phyloP scores from a whole-genome alignment of 1,140 invertebrate species.

The Parapsyche elsis region DNA sequence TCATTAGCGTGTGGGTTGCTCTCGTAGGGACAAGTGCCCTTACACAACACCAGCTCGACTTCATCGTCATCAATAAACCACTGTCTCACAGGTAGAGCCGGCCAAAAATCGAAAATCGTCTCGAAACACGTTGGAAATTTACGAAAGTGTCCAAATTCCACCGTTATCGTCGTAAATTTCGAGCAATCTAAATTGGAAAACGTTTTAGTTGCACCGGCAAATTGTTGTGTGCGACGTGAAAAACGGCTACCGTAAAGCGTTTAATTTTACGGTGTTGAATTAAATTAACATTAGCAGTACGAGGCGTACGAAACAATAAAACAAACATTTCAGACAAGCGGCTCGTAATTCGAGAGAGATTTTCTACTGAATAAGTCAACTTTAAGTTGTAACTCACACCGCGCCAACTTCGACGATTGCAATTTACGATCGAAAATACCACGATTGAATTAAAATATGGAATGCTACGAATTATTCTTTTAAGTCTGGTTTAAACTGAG shows the following conservation, averaged over 20 bases:
- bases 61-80: background rate
- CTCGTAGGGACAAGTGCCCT: background rate
- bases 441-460: too few relatives aligned
- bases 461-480: too few relatives aligned
- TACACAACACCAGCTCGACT: background rate
- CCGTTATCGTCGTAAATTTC: background rate
- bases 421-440: too few relatives aligned
- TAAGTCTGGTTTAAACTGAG: too few relatives aligned
- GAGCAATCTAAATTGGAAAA: background rate
- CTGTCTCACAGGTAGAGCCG: background rate
- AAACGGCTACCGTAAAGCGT: conserved; percentile 19
- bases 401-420: too few relatives aligned
- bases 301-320: background rate
- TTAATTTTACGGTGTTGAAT: conserved; percentile 19
- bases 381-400: background rate
- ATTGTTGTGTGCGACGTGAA: background rate
- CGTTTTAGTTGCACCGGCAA: background rate
- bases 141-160: background rate
- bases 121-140: too few relatives aligned
- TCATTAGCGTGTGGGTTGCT: conserved; percentile 24
- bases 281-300: background rate
- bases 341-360: background rate
- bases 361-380: too few relatives aligned
- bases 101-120: background rate
- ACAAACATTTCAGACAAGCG: background rate